Percentiles rank a stretch among this genome's conserved stretches.
phyloP scores from a whole-genome alignment of 2,113 vertebrate species.

The mouse (Mus musculus) region GRCm39 chr7:94090001-94090500 shows the following conservation, averaged over 20 bases:
- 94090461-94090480: not conserved
- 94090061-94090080: conserved; percentile 31
- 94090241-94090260: not conserved
- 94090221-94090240: not conserved
- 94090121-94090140: not conserved
- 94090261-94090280: not conserved
- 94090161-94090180: not conserved
- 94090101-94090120: not conserved
- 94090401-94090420: not conserved
- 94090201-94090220: not conserved
- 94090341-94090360: not conserved
- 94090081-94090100: conserved; percentile 7
- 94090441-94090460: not conserved
- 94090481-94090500: not conserved
- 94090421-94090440: not conserved
- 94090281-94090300: not conserved
- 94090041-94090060: not conserved
- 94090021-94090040: not conserved
- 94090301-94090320: not conserved
- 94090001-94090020: conserved; percentile 6
- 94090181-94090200: not conserved
- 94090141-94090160: not conserved
- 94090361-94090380: not conserved
- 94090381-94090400: not conserved
- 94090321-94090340: not conserved